These are phyloP conservation scores for Ardeotis arabs DNA, from an alignment of 2,113 vertebrate species.

Conservation along the genomic window DNA sequence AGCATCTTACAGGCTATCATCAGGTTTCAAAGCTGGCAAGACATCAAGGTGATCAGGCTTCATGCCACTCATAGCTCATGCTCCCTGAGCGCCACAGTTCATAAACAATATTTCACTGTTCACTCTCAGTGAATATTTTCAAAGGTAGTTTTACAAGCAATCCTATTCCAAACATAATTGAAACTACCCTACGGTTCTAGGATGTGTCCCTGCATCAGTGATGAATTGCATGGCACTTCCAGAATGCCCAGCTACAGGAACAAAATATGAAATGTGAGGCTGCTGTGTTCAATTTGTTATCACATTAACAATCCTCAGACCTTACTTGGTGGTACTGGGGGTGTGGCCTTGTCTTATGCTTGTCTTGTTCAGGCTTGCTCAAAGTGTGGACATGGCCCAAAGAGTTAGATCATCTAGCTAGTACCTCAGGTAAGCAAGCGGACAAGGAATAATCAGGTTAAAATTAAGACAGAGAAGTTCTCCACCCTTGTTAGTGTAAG, in stretches of 20 bases:
- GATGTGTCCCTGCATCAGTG: background rate
- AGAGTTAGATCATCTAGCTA: background rate
- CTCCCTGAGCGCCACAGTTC: background rate
- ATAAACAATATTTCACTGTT: background rate
- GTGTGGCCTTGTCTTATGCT: background rate
- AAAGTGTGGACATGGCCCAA: background rate
- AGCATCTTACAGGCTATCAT: background rate
- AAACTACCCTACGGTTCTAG: background rate
- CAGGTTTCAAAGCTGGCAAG: background rate
- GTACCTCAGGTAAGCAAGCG: background rate
- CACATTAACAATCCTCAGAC: background rate
- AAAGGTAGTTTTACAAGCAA: background rate
- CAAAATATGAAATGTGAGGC: accelerated
- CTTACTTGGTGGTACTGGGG: background rate
- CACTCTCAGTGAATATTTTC: background rate
- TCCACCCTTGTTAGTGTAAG: background rate
- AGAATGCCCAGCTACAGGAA: background rate
- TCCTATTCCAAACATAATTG: background rate
- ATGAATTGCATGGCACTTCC: background rate
- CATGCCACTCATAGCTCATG: background rate
- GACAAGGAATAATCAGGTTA: background rate
- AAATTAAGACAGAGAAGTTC: background rate
- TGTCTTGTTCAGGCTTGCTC: background rate
- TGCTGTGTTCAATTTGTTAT: background rate
- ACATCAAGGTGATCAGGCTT: background rate